Conservation (phyloP, 2,888 invertebrate species). For the Trichacis sp. region DNA sequence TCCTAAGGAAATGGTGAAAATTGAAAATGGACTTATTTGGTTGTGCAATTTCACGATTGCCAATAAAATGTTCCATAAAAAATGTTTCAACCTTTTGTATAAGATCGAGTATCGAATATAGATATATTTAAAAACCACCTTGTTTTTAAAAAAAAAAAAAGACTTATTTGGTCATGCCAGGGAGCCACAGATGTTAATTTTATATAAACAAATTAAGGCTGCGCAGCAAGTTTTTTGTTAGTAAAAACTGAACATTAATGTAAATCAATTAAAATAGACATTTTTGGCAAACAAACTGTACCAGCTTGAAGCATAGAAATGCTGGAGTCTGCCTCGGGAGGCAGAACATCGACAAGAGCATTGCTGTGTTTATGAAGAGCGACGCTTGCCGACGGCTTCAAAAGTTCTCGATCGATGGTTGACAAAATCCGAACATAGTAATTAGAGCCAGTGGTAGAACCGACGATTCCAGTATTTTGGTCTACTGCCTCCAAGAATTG, state of each 20-base stretch:
- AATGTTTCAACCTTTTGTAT: no score
- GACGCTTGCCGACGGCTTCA: slow-evolving; percentile 92
- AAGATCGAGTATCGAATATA: no score
- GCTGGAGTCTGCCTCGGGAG: slow-evolving; percentile 98
- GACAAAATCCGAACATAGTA: slow-evolving; percentile 99
- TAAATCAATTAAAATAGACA: slow-evolving; percentile 4
- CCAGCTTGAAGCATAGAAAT: slow-evolving; percentile 98
- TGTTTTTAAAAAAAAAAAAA: no score
- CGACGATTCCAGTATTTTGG: slow-evolving; percentile 99
- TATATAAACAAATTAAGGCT: no score
- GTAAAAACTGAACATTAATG: slow-evolving; percentile 3
- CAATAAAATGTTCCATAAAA: no score
- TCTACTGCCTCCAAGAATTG: slow-evolving; percentile 99
- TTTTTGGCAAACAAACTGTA: slow-evolving; percentile 54
- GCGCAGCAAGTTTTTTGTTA: no score
- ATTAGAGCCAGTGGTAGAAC: slow-evolving; percentile 98
- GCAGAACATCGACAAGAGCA: slow-evolving; percentile 98
- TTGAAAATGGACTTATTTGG: no score
- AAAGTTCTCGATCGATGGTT: slow-evolving; percentile 95
- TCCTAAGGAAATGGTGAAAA: no score
- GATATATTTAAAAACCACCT: no score
- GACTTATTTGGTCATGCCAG: no score
- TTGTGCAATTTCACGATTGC: no score
- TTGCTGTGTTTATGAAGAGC: slow-evolving; percentile 99
- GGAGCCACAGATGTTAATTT: no score